Conservation (phyloP, 2,113 vertebrate species). For the Centropus unirufus region DNA sequence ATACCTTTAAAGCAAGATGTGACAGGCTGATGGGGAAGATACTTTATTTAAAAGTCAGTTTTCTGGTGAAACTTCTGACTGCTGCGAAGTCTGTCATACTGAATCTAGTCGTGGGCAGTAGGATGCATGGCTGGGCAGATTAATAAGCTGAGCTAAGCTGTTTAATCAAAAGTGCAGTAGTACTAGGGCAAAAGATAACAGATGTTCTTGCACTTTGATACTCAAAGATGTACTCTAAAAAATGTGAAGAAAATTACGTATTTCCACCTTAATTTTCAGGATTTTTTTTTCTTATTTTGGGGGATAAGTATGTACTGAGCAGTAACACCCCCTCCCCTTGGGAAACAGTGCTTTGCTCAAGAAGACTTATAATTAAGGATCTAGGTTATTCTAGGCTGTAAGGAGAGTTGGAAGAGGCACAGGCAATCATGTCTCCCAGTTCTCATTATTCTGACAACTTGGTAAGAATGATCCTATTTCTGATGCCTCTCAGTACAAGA, state of each 20-base stretch:
- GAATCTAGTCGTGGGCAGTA: not conserved
- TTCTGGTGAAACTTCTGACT: conserved; percentile 26
- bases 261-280: not conserved
- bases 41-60: conserved; percentile 67
- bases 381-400: not conserved
- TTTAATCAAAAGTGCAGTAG: not conserved
- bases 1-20: conserved; percentile 73
- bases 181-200: not conserved
- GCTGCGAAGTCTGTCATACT: not conserved
- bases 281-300: not conserved
- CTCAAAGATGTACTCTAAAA: not conserved
- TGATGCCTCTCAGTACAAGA: not conserved
- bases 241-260: not conserved
- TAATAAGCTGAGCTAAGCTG: conserved; percentile 16
- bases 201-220: not conserved
- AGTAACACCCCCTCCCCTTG: not conserved
- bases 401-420: not conserved
- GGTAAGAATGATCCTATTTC: not conserved
- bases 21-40: conserved; percentile 56
- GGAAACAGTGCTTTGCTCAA: not conserved
- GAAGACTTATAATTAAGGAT: not conserved
- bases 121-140: not conserved
- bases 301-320: not conserved
- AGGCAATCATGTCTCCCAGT: not conserved
- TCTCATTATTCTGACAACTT: not conserved